Percentiles rank a stretch among this genome's conserved stretches.
Evolutionary conservation across 2,113 vertebrate species (phyloP).

Genomic region (Octodon degus): DNA sequence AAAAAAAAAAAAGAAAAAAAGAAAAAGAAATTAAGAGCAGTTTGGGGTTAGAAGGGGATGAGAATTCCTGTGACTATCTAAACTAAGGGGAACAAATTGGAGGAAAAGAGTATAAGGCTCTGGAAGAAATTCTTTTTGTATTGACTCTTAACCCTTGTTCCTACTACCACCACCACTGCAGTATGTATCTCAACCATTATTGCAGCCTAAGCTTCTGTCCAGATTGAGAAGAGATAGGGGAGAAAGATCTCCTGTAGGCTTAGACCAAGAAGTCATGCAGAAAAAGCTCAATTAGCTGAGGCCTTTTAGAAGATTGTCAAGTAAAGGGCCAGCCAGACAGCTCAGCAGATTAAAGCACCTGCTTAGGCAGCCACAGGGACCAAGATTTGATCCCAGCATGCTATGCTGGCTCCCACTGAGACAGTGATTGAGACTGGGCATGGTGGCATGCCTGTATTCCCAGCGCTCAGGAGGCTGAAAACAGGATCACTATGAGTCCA

Average conservation of each 20-base stretch:
- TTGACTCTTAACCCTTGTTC: background rate
- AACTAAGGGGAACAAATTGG: background rate
- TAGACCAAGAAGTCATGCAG: background rate
- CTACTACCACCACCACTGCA: background rate
- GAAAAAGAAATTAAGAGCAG: background rate
- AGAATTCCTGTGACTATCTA: background rate
- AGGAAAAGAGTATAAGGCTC: background rate
- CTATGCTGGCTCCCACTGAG: no score
- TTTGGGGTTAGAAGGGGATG: background rate
- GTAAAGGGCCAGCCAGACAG: conserved; percentile 21
- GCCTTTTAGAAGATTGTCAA: conserved; percentile 3
- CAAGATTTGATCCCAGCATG: no score
- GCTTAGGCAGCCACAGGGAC: no score
- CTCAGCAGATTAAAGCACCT: no score
- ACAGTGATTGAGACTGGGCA: no score
- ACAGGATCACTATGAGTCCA: no score
- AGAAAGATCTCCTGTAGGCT: background rate
- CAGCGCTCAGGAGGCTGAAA: no score
- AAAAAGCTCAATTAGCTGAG: conserved; percentile 56
- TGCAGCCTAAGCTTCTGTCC: background rate
- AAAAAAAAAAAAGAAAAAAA: background rate
- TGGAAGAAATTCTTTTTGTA: background rate
- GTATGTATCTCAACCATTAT: background rate
- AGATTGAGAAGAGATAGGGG: background rate
- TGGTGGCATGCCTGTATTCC: no score